These are phyloP conservation scores for Bactericera cockerelli DNA, from an alignment of 1,140 invertebrate genomes.

Conservation along the genomic window DNA sequence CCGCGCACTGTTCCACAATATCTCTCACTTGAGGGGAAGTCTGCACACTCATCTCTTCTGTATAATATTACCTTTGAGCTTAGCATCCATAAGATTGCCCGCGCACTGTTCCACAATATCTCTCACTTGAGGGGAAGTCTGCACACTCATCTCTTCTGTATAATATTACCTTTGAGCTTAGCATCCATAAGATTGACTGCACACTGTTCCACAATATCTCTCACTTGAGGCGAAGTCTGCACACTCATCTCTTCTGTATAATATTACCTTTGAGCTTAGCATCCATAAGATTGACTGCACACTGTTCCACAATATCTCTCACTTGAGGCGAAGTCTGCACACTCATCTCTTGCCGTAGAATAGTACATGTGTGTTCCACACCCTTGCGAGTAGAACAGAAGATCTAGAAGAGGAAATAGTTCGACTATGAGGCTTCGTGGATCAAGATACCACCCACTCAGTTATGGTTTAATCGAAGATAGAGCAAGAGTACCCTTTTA, in stretches of 20 bases:
- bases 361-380: conserved; percentile 45
- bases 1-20: no score
- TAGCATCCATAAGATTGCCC: no score
- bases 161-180: conserved; percentile 44
- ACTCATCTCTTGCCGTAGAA: conserved; percentile 39
- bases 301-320: conserved; percentile 32
- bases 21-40: no score
- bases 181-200: conserved; percentile 30
- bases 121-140: no score
- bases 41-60: no score
- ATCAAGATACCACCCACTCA: no score
- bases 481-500: no score
- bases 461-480: no score
- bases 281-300: conserved; percentile 27
- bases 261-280: conserved; percentile 44
- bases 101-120: no score
- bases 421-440: no score
- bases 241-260: conserved; percentile 40
- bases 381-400: conserved; percentile 65
- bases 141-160: no score
- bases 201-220: conserved; percentile 31
- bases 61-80: conserved; percentile 44
- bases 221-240: conserved; percentile 35
- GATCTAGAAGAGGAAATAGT: conserved; percentile 31
- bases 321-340: conserved; percentile 37